Evolutionary conservation across 2,113 vertebrate species (phyloP).

Genomic region (Fukomys damarensis): DNA sequence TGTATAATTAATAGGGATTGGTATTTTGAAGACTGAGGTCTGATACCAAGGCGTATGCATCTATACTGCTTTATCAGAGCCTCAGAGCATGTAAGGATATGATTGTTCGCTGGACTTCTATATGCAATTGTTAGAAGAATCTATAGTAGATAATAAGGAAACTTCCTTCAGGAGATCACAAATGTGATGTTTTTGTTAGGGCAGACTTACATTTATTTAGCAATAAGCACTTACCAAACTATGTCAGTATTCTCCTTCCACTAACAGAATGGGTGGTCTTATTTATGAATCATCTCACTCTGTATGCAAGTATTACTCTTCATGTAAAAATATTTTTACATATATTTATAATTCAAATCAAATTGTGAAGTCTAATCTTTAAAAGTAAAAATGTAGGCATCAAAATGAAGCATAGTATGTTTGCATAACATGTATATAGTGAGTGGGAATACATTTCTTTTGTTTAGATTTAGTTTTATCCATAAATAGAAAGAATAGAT

Average conservation of each 20-base stretch:
- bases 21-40: background rate
- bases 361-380: background rate
- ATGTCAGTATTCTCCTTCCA: background rate
- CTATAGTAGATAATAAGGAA: background rate
- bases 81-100: background rate
- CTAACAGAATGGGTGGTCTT: background rate
- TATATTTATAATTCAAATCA: background rate
- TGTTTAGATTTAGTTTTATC: background rate
- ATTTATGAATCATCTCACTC: background rate
- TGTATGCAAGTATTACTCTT: background rate
- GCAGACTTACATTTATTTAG: background rate
- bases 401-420: background rate
- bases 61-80: rapidly evolving
- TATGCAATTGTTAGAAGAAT: background rate
- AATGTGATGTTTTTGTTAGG: background rate
- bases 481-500: background rate
- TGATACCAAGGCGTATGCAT: background rate
- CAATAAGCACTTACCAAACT: background rate
- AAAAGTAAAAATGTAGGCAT: background rate
- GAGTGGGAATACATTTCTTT: background rate
- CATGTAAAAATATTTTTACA: background rate
- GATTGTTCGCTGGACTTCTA: background rate
- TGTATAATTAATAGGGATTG: background rate
- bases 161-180: background rate
- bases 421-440: background rate